Evolutionary conservation across 53 echinoderm and acorn worm genomes (phyloP).

Genomic region (Astropecten irregularis): DNA sequence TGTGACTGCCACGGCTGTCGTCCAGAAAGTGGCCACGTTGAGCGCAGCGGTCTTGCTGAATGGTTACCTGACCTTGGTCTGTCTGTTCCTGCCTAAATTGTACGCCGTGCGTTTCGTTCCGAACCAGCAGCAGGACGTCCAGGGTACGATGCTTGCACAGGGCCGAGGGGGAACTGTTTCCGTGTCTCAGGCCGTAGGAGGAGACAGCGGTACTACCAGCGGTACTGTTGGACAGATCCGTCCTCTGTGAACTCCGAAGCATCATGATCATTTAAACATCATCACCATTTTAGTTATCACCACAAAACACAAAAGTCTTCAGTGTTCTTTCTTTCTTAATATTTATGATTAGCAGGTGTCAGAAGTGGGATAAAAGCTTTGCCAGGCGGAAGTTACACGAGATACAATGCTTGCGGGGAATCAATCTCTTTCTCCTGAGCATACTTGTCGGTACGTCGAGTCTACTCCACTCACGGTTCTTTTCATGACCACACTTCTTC

Average conservation of each 20-base stretch:
- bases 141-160: background rate
- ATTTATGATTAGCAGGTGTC: too few relatives aligned
- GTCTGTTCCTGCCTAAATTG: slow-evolving; percentile 51
- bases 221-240: background rate
- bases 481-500: too few relatives aligned
- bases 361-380: too few relatives aligned
- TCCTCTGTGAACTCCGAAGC: background rate
- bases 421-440: too few relatives aligned
- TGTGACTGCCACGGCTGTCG: slow-evolving; percentile 3
- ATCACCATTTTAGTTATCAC: too few relatives aligned
- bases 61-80: slow-evolving; percentile 43
- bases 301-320: too few relatives aligned
- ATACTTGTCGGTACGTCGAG: too few relatives aligned
- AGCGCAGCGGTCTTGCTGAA: slow-evolving; percentile 33
- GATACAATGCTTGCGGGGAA: too few relatives aligned
- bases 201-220: background rate
- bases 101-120: slow-evolving; percentile 48
- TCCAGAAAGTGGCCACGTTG: slow-evolving; percentile 35
- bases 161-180: background rate
- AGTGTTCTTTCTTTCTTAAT: too few relatives aligned
- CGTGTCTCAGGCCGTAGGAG: background rate
- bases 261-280: too few relatives aligned
- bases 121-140: background rate
- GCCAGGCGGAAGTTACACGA: too few relatives aligned
- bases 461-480: too few relatives aligned